Percentiles rank a stretch among this genome's conserved stretches.
Evolutionary conservation across 2,113 vertebrate species (phyloP).

Genomic region (Miniopterus natalensis): DNA sequence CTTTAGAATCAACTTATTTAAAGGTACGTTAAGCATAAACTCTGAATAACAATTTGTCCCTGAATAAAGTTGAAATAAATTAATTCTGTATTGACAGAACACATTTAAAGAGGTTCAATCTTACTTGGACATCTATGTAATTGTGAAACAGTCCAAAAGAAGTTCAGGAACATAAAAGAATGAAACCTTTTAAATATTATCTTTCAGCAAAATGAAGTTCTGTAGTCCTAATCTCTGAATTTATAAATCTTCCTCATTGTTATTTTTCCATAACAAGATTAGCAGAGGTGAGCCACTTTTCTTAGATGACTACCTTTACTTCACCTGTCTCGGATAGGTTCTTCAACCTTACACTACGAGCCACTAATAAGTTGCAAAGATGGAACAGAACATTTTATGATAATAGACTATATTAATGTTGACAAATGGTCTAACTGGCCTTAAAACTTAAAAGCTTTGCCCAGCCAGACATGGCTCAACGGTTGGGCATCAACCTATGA

Average conservation of each 20-base stretch:
- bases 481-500: too few species aligned
- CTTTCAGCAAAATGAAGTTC: constrained; percentile 39
- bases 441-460: not conserved
- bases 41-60: constrained; percentile 6
- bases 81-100: constrained; percentile 22
- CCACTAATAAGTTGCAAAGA: constrained; percentile 31
- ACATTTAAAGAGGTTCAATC: not conserved
- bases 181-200: constrained; percentile 18
- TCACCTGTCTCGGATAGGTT: constrained; percentile 48
- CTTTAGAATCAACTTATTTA: not conserved
- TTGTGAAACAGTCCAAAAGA: not conserved
- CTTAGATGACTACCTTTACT: not conserved
- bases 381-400: not conserved
- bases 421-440: constrained; percentile 28
- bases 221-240: constrained; percentile 35
- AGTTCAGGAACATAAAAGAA: constrained; percentile 45
- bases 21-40: constrained; percentile 24
- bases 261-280: constrained; percentile 17
- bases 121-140: not conserved
- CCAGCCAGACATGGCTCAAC: too few species aligned
- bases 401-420: not conserved
- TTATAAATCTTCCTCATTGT: not conserved
- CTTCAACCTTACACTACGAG: not conserved
- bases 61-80: constrained; percentile 53
- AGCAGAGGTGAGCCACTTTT: not conserved